These are phyloP conservation scores for Nysson spinosus DNA, from an alignment of 2,888 invertebrate species.

Conservation along the genomic window DNA sequence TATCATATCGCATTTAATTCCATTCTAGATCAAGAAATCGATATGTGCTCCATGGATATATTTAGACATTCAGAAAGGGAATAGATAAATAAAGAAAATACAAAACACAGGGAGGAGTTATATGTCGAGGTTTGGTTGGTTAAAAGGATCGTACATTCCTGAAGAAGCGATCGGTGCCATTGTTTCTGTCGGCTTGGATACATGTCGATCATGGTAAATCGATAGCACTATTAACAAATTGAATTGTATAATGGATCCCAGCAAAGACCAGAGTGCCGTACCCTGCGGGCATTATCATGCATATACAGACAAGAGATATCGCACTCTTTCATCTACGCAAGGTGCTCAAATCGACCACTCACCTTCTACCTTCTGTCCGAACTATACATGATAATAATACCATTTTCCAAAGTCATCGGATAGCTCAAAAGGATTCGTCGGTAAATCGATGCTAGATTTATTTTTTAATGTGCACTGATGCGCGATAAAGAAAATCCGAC, in stretches of 20 bases:
- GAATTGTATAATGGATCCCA: constrained; percentile 65
- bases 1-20: too few species aligned
- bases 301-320: constrained; percentile 43
- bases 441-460: too few species aligned
- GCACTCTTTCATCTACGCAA: constrained; percentile 40
- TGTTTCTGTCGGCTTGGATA: constrained; percentile 53
- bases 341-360: constrained; percentile 43
- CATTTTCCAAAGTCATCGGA: constrained; percentile 1
- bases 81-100: too few species aligned
- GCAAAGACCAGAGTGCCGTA: constrained; percentile 15
- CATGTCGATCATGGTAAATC: constrained; percentile 61
- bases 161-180: constrained; percentile 50
- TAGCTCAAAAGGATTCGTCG: too few species aligned
- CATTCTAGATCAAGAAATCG: too few species aligned
- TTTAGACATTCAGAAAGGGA: too few species aligned
- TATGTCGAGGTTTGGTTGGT: too few species aligned
- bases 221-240: constrained; percentile 71
- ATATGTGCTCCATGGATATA: too few species aligned
- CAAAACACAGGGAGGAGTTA: too few species aligned
- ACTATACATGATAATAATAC: constrained; percentile 10
- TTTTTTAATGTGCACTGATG: neutral
- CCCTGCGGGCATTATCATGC: constrained; percentile 40
- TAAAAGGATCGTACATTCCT: constrained; percentile 36
- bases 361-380: constrained; percentile 30
- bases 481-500: neutral